Percentiles rank a stretch among this genome's conserved stretches.
These are phyloP conservation scores for Leucopsar rothschildi DNA, from an alignment of 2,113 vertebrate genomes.

Conservation along the genomic window DNA sequence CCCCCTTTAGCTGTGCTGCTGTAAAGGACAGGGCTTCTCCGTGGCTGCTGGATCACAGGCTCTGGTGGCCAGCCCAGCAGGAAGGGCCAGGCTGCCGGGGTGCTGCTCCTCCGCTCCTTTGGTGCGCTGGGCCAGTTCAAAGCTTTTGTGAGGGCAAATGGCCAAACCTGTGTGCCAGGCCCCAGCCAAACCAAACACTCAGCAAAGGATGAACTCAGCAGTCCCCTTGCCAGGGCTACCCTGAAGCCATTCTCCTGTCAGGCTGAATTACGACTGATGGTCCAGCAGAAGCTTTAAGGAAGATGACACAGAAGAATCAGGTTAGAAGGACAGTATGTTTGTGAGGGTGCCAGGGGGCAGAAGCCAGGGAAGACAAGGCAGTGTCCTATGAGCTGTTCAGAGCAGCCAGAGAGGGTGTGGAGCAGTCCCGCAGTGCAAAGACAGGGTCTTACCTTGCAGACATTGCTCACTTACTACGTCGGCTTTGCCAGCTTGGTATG, in stretches of 20 bases:
- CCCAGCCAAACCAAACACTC: fast-evolving
- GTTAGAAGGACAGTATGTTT: fast-evolving
- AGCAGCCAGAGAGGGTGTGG: not conserved
- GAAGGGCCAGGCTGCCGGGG: not conserved
- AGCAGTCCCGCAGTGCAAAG: not conserved
- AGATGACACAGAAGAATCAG: not conserved
- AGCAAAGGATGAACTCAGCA: fast-evolving
- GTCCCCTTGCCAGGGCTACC: not conserved
- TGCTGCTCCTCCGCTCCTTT: fast-evolving
- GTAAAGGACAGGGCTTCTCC: not conserved
- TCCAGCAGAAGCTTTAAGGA: not conserved
- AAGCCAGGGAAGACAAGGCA: not conserved
- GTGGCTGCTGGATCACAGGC: fast-evolving
- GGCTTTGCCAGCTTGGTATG: not conserved
- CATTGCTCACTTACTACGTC: not conserved
- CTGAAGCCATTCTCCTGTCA: not conserved
- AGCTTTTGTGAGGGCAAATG: not conserved
- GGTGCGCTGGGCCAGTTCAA: not conserved
- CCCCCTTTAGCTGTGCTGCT: not conserved
- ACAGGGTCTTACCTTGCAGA: not conserved
- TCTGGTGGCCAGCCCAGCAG: not conserved
- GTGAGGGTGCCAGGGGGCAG: not conserved
- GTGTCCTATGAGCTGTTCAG: not conserved
- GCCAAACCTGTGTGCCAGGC: fast-evolving
- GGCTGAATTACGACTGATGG: not conserved